Evolutionary conservation across 2,888 invertebrate genomes (phyloP), one percentile per base, ranked within the genome.

Genomic region (Dermolepida albohirtum): DNA sequence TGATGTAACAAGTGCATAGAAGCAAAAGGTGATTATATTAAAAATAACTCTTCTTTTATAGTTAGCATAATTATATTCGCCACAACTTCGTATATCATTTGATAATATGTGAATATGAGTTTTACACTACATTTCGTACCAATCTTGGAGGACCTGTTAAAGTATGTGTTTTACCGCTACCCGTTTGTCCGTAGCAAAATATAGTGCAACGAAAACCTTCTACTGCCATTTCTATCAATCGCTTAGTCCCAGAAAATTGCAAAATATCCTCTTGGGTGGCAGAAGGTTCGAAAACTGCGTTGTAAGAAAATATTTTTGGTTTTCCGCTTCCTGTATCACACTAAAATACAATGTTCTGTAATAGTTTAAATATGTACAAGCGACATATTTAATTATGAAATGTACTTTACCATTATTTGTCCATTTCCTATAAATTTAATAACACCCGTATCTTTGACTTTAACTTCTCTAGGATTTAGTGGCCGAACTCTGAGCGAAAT

Each of bases 141-240:
- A 95, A 83, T 75, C 92, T 91, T 0, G 95, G 95, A 10, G 94
- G 94, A 71, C 97, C 97, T 0, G 97, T 97, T 65, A 97, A 87
- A 0, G 97, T 97, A 81, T 97, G 96, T 0, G 97, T 97, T 85
- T 97, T 97, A 5, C 97, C 97, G 74, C 96, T 96, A 49, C 97
- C 97, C 0, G 97, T 97, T 85, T 97, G 97, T 1, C 97, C 97
- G 83, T 97, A 97, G 80, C 97, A 97, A 84, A 97, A 95, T 27
- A 93, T 94, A 0, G 97, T 97, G 79, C 96, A 95, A 34, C 94
- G 92, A 82, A 96, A 97, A 17, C 97, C 97, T 80, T 96, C 95
- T 41, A 97, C 89, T 0, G 96, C 94, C 95, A 97, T 96, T 81
- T 96, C 95, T 67, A 97, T 90, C 12, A 97, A 89, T 59, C 94